A percentile compares a stretch with the other conserved stretches of the same genome.
These are phyloP conservation scores for Pristionchus japonicus DNA, from an alignment of 2,888 invertebrate genomes.

Conservation along the genomic window DNA sequence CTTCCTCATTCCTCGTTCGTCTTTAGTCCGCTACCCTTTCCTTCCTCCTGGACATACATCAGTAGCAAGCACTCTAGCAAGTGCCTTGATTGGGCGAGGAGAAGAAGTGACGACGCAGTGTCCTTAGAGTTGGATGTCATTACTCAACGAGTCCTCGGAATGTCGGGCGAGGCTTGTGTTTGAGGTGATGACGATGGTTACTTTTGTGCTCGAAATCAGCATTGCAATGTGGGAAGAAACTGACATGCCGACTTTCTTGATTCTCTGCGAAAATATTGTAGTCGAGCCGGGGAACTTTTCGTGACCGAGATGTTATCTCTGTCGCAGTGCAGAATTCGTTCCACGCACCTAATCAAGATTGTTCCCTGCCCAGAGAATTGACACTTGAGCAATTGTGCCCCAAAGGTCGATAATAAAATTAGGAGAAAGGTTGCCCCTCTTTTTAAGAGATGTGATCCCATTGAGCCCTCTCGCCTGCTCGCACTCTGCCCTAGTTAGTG, in stretches of 20 bases:
- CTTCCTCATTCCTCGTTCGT: too few species aligned
- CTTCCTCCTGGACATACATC: neutral
- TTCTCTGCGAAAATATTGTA: neutral
- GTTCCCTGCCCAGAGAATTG: too few species aligned
- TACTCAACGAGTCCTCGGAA: neutral
- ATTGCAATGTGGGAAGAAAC: neutral
- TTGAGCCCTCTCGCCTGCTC: neutral
- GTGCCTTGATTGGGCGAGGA: neutral
- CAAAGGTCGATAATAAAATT: too few species aligned
- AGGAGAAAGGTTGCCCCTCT: too few species aligned
- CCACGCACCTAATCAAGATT: too few species aligned
- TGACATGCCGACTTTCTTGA: neutral
- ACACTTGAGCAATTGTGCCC: too few species aligned
- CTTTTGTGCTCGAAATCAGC: neutral
- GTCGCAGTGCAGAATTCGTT: neutral
- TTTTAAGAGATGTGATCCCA: neutral
- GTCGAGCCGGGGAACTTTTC: neutral
- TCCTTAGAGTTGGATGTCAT: neutral
- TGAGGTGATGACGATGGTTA: neutral
- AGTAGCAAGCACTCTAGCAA: neutral
- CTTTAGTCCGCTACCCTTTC: constrained; percentile 3
- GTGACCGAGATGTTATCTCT: neutral
- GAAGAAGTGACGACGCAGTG: neutral
- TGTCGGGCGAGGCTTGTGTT: neutral
- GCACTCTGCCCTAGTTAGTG: neutral